Percentiles rank a stretch among this genome's conserved stretches.
Conservation (phyloP, 2,888 invertebrate species). For the Sceliomorpha sp. region DNA sequence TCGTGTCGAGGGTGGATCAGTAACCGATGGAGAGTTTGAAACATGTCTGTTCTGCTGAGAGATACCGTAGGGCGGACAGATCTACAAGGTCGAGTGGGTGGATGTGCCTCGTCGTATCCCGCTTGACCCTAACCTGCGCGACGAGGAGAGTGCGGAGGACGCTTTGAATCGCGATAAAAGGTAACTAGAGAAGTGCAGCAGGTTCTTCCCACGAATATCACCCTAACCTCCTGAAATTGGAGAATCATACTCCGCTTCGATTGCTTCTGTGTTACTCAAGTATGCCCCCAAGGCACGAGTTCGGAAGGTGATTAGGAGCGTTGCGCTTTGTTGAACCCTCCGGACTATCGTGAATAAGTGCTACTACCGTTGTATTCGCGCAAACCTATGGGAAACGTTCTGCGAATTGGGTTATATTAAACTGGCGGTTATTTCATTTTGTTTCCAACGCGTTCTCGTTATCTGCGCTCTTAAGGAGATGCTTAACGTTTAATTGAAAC, state of each 20-base stretch:
- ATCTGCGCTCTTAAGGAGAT: too few species aligned
- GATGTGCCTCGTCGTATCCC: conserved; percentile 26
- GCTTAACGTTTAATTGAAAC: too few species aligned
- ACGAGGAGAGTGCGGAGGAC: conserved; percentile 28
- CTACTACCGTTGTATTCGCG: conserved; percentile 1
- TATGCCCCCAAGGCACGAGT: conserved; percentile 17
- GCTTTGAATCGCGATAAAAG: conserved; percentile 61
- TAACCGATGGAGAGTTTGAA: conserved; percentile 69
- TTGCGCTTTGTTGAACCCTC: conserved; percentile 20
- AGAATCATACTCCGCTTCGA: conserved; percentile 18
- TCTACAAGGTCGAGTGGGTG: conserved; percentile 9
- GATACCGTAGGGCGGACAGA: conserved; percentile 48
- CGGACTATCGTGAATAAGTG: background rate
- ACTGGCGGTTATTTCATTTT: background rate
- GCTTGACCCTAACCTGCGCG: conserved; percentile 32
- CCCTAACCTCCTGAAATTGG: conserved; percentile 61
- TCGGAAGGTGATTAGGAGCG: conserved; percentile 19
- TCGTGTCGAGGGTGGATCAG: conserved; percentile 73
- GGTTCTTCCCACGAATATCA: conserved; percentile 68
- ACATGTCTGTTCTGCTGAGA: conserved; percentile 61
- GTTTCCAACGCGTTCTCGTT: too few species aligned
- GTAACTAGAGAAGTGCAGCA: conserved; percentile 62
- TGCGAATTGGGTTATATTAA: conserved; percentile 1
- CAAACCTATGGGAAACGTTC: conserved; percentile 3
- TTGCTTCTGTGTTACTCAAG: conserved; percentile 14